Evolutionary conservation across 2,888 invertebrate genomes (phyloP).

Genomic region (Plebejus argus): DNA sequence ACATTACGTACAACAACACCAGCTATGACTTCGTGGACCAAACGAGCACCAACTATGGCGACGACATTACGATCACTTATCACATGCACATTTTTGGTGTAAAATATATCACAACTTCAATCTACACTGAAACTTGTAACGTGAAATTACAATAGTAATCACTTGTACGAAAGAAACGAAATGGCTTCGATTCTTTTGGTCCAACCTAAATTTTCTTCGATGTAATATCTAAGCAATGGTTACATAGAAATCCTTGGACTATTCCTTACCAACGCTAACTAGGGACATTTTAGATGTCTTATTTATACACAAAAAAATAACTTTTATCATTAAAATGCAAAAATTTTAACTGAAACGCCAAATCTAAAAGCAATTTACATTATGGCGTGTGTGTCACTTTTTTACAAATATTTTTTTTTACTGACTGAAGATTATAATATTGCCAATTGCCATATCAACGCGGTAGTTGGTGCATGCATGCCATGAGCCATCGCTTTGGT

Average conservation of each 20-base stretch:
- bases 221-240: constrained; percentile 49
- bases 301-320: constrained; percentile 59
- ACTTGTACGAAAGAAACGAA: constrained; percentile 64
- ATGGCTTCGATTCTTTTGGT: constrained; percentile 75
- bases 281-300: constrained; percentile 73
- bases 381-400: constrained; percentile 81
- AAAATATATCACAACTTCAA: constrained; percentile 35
- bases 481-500: too few relatives aligned
- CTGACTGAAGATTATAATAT: constrained; percentile 46
- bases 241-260: constrained; percentile 46
- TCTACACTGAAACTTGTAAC: constrained; percentile 45
- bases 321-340: constrained; percentile 66
- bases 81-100: constrained; percentile 48
- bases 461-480: too few relatives aligned
- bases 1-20: constrained; percentile 66
- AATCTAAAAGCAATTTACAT: constrained; percentile 79
- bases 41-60: constrained; percentile 71
- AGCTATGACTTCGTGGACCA: constrained; percentile 67
- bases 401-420: constrained; percentile 60
- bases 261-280: constrained; percentile 71
- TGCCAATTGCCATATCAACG: constrained; percentile 54
- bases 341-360: constrained; percentile 75
- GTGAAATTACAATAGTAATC: constrained; percentile 47
- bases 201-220: constrained; percentile 70
- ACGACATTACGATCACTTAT: constrained; percentile 58